Evolutionary conservation across 2,888 invertebrate species (phyloP).

Genomic region (Nomada hirtipes): DNA sequence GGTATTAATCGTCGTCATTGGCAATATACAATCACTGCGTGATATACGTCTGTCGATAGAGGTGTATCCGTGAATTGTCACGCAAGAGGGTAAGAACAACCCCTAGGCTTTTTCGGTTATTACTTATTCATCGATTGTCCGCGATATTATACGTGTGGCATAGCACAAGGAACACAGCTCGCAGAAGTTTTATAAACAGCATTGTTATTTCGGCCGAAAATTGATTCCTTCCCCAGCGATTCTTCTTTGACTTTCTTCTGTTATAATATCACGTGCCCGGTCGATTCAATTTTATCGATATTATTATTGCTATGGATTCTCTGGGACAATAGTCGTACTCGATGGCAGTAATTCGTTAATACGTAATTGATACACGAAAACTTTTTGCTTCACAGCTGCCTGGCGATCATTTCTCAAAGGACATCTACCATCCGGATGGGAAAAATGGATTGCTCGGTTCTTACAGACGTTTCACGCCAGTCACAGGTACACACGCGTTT

Average conservation of each 20-base stretch:
- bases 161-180: neutral
- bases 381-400: conserved; percentile 28
- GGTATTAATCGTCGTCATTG: conserved; percentile 9
- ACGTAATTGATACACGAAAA: neutral
- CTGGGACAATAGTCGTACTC: too few species aligned
- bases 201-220: neutral
- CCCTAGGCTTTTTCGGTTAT: conserved; percentile 3
- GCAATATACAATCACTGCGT: conserved; percentile 48
- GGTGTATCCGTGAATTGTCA: conserved; percentile 33
- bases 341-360: too few species aligned
- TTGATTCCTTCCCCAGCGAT: neutral
- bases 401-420: conserved; percentile 43
- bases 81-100: neutral
- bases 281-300: too few species aligned
- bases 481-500: conserved; percentile 48
- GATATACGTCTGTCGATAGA: conserved; percentile 68
- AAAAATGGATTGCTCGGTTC: conserved; percentile 39
- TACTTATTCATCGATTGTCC: conserved; percentile 22
- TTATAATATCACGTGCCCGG: neutral
- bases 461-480: conserved; percentile 46
- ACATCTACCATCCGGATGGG: conserved; percentile 35
- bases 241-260: neutral
- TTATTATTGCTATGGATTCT: too few species aligned
- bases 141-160: neutral
- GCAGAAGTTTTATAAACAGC: neutral